A percentile compares a stretch with the other conserved stretches of the same genome.
phyloP scores from a whole-genome alignment of 2,797 vertebrate genomes.

The Margarornis squamiger region DNA sequence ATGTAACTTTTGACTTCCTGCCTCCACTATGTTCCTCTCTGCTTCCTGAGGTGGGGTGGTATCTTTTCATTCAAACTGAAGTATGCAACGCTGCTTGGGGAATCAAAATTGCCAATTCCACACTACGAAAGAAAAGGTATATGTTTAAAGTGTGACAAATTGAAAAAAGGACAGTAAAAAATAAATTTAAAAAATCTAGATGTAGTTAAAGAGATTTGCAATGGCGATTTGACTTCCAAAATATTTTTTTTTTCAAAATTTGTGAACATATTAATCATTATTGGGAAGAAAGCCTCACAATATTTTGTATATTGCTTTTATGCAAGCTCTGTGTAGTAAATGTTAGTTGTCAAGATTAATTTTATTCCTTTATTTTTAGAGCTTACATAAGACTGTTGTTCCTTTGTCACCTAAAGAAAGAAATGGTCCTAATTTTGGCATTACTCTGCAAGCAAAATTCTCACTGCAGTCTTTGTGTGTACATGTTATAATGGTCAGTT shows the following conservation, averaged over 20 bases:
- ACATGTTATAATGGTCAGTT: background rate
- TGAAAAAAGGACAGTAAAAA: background rate
- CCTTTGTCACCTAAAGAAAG: background rate
- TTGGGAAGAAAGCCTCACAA: background rate
- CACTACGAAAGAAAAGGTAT: background rate
- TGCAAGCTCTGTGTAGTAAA: background rate
- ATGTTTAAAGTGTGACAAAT: background rate
- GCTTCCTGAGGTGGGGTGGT: background rate
- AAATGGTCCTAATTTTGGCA: background rate
- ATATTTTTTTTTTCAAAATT: background rate
- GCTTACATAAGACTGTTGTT: background rate
- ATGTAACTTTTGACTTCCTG: background rate
- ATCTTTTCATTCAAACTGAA: background rate
- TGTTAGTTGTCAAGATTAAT: background rate
- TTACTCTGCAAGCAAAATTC: background rate
- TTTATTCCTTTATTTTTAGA: slow-evolving; percentile 5
- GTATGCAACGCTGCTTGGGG: background rate
- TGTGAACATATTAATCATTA: background rate
- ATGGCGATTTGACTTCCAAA: background rate
- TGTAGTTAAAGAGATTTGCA: background rate
- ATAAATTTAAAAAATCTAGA: background rate
- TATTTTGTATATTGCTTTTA: background rate
- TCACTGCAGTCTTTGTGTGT: background rate
- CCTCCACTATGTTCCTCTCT: background rate
- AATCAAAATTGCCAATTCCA: background rate